These are phyloP conservation scores for Gyps fulvus DNA, from an alignment of 2,113 vertebrate genomes.

Conservation along the genomic window DNA sequence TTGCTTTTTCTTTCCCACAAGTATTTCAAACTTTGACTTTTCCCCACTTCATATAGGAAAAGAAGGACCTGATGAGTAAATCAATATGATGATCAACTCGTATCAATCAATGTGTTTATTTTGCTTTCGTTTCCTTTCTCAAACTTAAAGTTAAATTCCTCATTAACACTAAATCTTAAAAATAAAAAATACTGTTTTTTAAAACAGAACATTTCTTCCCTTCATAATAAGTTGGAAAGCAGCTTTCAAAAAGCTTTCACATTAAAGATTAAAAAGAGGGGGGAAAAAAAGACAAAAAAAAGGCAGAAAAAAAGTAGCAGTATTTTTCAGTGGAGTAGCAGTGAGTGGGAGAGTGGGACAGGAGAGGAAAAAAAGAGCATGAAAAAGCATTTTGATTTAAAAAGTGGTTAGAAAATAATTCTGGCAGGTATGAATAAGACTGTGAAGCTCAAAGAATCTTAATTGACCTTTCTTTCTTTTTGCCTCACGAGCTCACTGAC, in stretches of 20 bases:
- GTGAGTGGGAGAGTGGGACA: background rate
- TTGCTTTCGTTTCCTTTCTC: background rate
- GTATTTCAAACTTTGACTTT: background rate
- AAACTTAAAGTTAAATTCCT: background rate
- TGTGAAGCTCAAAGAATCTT: background rate
- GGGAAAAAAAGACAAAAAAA: background rate
- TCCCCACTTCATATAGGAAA: background rate
- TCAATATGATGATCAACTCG: background rate
- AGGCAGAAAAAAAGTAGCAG: rapidly evolving
- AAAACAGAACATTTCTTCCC: background rate
- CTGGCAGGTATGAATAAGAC: background rate
- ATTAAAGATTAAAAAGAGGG: background rate
- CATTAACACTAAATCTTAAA: background rate
- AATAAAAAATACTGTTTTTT: background rate
- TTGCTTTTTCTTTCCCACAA: background rate
- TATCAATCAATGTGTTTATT: background rate
- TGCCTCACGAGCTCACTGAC: background rate
- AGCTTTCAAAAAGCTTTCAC: background rate
- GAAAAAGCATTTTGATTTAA: background rate
- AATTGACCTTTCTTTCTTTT: background rate
- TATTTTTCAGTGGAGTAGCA: background rate
- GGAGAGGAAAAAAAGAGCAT: background rate
- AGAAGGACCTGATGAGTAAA: background rate
- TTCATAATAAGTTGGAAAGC: background rate
- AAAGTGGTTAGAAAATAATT: background rate